Evolutionary conservation across 2,797 vertebrate genomes (phyloP), one percentile per base, ranked within the genome.

Genomic region (Neostethus bicornis): DNA sequence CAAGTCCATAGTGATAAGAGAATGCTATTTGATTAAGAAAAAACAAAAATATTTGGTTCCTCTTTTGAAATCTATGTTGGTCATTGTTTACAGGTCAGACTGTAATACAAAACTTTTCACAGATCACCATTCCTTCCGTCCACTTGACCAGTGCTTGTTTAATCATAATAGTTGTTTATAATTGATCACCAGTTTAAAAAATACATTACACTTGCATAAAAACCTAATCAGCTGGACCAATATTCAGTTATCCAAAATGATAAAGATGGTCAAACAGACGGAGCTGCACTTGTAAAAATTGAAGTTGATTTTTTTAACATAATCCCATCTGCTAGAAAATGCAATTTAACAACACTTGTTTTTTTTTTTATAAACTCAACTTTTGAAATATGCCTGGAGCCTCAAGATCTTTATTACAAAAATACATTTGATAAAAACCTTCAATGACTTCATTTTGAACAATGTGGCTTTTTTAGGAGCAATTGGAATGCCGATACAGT

Each of bases 101-200:
- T 66, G 70, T 71, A 84, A 84, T 81, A 66, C 65, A 60, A 35
- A 63, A 60, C 39, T 38, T 61, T 88, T 77, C 87, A 90, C 89
- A 88, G 89, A 86, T 90, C 47, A 89, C 86, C 52, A 61, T 60
- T 77, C 45, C 61, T 75, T 70, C 61, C 50, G 64, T 77, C 38
- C 51, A 61, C 66, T 69, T n/a, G 0, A 55, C 65, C 53, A 52
- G 35, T 32, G 17, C 44, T 65, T 43, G 37, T 55, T 50, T 37
- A 77, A 61, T 64, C 63, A 75, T 50, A 60, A 73, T 66, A 48
- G 62, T 75, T 54, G 74, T 74, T n/a, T n/a, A n/a, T n/a, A n/a
- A n/a, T n/a, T n/a, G n/a, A n/a, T n/a, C 81, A 66, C 73, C 73
- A 77, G 78, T 82, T 79, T 61, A 72, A 46, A 61, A 47, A 32